Conservation (phyloP, 2,113 vertebrate species). For the Heptranchias perlo region DNA sequence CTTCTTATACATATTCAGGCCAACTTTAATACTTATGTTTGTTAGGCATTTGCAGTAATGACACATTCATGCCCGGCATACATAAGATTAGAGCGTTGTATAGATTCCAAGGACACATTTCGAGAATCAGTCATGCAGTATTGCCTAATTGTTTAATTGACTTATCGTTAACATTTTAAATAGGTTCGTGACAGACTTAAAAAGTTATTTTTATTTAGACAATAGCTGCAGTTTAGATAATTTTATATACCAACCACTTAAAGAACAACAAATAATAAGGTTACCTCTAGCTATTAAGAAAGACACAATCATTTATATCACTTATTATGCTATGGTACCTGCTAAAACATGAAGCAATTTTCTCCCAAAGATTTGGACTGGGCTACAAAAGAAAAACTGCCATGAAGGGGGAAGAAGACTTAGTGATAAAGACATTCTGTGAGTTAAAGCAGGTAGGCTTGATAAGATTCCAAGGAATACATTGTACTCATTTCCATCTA, state of each 20-base stretch:
- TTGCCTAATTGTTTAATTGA: background rate
- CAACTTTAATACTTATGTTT: background rate
- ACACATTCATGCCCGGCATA: background rate
- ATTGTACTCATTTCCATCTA: slow-evolving; percentile 16
- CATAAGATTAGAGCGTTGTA: background rate
- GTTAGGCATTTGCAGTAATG: background rate
- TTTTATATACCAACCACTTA: background rate
- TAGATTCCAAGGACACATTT: background rate
- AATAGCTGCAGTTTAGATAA: background rate
- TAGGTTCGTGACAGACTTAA: background rate
- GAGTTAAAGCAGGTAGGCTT: slow-evolving; percentile 4
- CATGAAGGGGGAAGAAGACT: background rate
- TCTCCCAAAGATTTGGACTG: background rate
- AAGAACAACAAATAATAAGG: background rate
- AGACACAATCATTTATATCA: background rate
- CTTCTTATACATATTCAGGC: background rate
- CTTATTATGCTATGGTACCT: background rate
- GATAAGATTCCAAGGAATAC: background rate
- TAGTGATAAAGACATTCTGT: background rate
- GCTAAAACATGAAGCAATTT: background rate
- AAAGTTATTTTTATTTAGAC: background rate
- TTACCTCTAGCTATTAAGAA: background rate
- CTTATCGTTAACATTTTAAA: background rate
- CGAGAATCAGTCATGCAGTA: background rate
- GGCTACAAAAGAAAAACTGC: background rate